Conservation (phyloP, 2,888 invertebrate species). For the Metacarcinus magister region DNA sequence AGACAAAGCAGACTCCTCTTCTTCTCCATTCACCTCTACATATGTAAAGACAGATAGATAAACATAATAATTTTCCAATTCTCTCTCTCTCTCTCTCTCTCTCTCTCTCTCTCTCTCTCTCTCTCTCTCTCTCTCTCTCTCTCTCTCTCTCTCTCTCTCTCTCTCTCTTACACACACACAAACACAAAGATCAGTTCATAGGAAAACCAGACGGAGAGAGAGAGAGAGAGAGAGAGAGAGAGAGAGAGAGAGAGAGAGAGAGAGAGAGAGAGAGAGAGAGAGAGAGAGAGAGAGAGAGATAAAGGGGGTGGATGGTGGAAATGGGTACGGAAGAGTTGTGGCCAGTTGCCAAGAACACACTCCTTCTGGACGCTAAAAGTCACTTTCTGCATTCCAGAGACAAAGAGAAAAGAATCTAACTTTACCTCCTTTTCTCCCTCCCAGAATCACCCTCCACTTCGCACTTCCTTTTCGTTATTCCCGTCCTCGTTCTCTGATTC, state of each 20-base stretch:
- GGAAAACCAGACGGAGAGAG: too few species aligned
- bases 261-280: slow-evolving; percentile 65
- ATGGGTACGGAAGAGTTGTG: background rate
- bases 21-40: background rate
- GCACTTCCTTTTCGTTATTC: background rate
- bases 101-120: background rate
- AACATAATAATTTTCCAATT: background rate
- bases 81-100: background rate
- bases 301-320: background rate
- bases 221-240: too few species aligned
- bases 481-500: background rate
- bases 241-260: background rate
- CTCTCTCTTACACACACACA: background rate
- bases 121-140: background rate
- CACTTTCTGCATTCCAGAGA: background rate
- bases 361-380: background rate
- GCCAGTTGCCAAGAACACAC: background rate
- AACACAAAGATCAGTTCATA: background rate
- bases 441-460: background rate
- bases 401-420: slow-evolving; percentile 17
- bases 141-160: background rate
- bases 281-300: slow-evolving; percentile 61
- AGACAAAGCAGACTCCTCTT: background rate
- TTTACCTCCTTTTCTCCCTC: background rate
- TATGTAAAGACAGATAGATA: too few species aligned